These are phyloP conservation scores for Ganaspis brasiliensis DNA, from an alignment of 2,888 invertebrate species.

Conservation along the genomic window DNA sequence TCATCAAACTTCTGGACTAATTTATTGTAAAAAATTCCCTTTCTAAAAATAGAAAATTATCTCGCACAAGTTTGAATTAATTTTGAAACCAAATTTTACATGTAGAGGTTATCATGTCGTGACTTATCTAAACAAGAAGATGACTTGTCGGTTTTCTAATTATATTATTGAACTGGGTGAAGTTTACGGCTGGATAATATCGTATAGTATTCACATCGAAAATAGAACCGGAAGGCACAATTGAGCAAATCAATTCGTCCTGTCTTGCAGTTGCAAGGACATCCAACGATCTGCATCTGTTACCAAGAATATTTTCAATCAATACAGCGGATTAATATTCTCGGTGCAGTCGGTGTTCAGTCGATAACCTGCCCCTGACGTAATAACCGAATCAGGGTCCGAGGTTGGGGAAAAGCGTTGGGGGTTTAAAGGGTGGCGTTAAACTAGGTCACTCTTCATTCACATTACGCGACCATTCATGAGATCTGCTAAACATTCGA, in stretches of 20 bases:
- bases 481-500: conserved; percentile 79
- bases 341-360: conserved; percentile 65
- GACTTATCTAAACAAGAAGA: background rate
- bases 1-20: too few relatives aligned
- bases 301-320: conserved; percentile 66
- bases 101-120: too few relatives aligned
- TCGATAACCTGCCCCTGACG: conserved; percentile 77
- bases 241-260: conserved; percentile 15
- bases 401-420: conserved; percentile 58
- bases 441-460: conserved; percentile 80
- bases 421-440: conserved; percentile 67
- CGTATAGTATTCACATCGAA: background rate
- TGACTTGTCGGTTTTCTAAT: background rate
- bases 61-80: too few relatives aligned
- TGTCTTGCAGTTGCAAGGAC: conserved; percentile 10
- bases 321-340: conserved; percentile 72
- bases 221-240: background rate
- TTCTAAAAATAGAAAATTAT: too few relatives aligned
- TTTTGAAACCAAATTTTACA: too few relatives aligned
- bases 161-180: background rate
- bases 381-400: conserved; percentile 63
- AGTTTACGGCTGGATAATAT: conserved; percentile 11
- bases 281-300: conserved; percentile 12
- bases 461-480: conserved; percentile 81
- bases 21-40: too few relatives aligned